Percentiles rank a stretch among this genome's conserved stretches.
Conservation (phyloP, 2,113 vertebrate genomes). For the Cyanistes caeruleus region DNA sequence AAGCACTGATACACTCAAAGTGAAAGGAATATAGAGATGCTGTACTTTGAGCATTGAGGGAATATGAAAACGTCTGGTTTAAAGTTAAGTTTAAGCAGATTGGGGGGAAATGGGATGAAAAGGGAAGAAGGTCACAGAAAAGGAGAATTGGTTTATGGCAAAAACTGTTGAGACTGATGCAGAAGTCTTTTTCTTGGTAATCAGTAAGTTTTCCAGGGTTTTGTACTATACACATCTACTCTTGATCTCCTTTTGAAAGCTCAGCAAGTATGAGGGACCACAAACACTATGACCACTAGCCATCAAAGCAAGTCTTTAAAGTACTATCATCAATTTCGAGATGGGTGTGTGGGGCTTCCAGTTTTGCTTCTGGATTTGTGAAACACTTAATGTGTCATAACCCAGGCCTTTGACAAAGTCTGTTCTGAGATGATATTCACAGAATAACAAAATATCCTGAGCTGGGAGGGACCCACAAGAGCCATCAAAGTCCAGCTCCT, state of each 20-base stretch:
- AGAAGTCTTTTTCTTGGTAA: background rate
- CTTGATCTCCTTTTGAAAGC: background rate
- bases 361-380: background rate
- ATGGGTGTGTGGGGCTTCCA: background rate
- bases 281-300: background rate
- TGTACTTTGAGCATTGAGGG: background rate
- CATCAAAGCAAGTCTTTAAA: background rate
- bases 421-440: background rate
- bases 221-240: background rate
- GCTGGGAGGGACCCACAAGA: background rate
- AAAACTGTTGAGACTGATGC: background rate
- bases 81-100: background rate
- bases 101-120: rapidly evolving
- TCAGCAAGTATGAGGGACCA: background rate
- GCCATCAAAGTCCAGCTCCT: background rate
- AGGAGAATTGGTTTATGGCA: background rate
- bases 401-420: background rate
- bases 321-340: background rate
- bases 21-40: background rate
- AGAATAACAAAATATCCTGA: background rate
- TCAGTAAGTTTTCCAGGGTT: background rate
- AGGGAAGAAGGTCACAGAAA: background rate
- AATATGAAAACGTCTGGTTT: background rate
- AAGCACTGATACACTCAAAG: background rate
- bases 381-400: background rate